Evolutionary conservation across 2,113 vertebrate genomes (phyloP).

Genomic region (Trachemys scripta): DNA sequence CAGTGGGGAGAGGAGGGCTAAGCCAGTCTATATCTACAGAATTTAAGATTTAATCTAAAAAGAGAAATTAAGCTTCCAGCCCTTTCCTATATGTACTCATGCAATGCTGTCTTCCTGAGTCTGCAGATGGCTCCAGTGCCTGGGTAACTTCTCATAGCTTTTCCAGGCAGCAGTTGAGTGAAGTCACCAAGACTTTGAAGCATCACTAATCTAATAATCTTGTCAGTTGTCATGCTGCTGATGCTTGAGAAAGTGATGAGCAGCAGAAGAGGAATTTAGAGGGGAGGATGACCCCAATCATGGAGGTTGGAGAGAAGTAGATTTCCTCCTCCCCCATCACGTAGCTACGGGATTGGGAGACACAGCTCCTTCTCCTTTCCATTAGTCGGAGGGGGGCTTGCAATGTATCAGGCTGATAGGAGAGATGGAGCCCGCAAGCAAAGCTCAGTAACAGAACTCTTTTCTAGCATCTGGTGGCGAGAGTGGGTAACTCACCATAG

Average conservation of each 20-base stretch:
- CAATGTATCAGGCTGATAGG: neutral
- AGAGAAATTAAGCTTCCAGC: neutral
- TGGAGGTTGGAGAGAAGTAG: neutral
- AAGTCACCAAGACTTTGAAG: neutral
- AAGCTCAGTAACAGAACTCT: neutral
- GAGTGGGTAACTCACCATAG: neutral
- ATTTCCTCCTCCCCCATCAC: neutral
- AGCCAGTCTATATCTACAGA: neutral
- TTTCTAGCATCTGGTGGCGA: neutral
- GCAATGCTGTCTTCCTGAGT: neutral
- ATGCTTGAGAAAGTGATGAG: neutral
- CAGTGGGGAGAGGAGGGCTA: neutral
- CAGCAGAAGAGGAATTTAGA: neutral
- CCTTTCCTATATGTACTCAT: neutral
- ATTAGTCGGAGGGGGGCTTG: neutral
- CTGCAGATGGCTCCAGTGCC: neutral
- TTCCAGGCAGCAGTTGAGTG: neutral
- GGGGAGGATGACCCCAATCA: neutral
- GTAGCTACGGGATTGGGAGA: neutral
- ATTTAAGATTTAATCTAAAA: neutral
- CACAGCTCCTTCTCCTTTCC: neutral
- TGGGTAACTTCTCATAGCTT: neutral
- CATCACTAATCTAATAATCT: neutral
- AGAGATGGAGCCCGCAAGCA: neutral
- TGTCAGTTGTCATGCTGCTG: neutral